A percentile compares a stretch with the other conserved stretches of the same genome.
Evolutionary conservation across 2,888 invertebrate species (phyloP).

Genomic region (Oscheius onirici): DNA sequence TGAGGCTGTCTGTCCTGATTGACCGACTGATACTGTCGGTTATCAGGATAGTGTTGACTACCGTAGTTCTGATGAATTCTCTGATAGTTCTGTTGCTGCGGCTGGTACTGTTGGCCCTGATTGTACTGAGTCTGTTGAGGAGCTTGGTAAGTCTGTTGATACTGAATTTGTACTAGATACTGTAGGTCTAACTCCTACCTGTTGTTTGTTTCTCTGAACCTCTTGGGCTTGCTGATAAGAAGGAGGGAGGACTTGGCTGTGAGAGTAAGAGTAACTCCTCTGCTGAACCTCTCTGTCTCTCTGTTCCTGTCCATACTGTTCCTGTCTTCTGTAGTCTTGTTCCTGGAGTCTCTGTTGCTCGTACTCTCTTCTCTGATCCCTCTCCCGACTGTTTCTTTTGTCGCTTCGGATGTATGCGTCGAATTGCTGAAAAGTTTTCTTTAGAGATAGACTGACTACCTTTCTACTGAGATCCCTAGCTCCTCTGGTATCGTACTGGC

Average conservation of each 20-base stretch:
- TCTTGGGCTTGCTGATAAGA: conserved; percentile 8
- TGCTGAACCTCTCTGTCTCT: neutral
- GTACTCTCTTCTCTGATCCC: neutral
- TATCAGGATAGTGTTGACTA: neutral
- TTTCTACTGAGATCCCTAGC: conserved; percentile 20
- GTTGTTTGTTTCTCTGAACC: neutral
- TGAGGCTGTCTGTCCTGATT: neutral
- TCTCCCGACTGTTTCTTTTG: conserved; percentile 6
- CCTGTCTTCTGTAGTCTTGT: conserved; percentile 14
- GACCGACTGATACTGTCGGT: neutral
- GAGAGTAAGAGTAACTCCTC: neutral
- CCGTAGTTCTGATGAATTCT: neutral
- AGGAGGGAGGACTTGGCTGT: neutral
- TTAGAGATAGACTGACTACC: neutral
- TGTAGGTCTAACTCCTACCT: neutral
- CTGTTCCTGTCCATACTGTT: neutral
- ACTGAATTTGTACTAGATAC: neutral
- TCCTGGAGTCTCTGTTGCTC: neutral
- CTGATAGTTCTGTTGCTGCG: conserved; percentile 9
- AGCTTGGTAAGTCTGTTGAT: conserved; percentile 12
- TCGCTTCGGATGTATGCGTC: conserved; percentile 25
- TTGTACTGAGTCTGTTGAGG: conserved; percentile 13
- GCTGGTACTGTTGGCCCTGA: conserved; percentile 11
- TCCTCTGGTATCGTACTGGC: conserved; percentile 40
- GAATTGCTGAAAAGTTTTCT: conserved; percentile 13